Evolutionary conservation across 1,140 invertebrate genomes (phyloP).

Genomic region (Trichonephila clavipes): DNA sequence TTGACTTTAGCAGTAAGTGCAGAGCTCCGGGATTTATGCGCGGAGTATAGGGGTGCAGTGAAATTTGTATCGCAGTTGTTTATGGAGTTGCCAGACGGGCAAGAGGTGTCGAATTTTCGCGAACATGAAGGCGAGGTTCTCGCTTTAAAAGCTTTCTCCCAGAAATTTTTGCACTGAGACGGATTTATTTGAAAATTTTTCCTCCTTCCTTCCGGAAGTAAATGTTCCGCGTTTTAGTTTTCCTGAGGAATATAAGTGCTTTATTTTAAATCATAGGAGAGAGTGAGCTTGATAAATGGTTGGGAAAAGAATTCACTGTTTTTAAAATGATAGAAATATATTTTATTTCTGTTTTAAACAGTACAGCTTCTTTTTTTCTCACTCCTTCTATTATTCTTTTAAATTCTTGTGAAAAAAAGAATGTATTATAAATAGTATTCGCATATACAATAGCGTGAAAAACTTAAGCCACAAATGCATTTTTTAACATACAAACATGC

Average conservation of each 20-base stretch:
- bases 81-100: neutral
- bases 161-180: neutral
- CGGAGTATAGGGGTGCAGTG: neutral
- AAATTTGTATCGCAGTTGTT: conserved; percentile 29
- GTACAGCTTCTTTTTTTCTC: no score
- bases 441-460: no score
- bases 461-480: no score
- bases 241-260: neutral
- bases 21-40: conserved; percentile 5
- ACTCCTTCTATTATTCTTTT: no score
- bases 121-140: neutral
- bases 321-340: no score
- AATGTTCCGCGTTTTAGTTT: neutral
- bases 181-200: conserved; percentile 30
- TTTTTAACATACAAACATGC: no score
- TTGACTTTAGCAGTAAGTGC: neutral
- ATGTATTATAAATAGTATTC: no score
- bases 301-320: neutral
- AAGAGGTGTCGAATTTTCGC: conserved; percentile 2
- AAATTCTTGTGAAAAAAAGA: no score
- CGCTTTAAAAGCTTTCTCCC: conserved; percentile 15
- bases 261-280: neutral
- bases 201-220: neutral
- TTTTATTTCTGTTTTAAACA: no score
- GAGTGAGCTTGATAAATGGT: neutral